Conservation (phyloP, 2,888 invertebrate species). For the Dascillus cervinus region DNA sequence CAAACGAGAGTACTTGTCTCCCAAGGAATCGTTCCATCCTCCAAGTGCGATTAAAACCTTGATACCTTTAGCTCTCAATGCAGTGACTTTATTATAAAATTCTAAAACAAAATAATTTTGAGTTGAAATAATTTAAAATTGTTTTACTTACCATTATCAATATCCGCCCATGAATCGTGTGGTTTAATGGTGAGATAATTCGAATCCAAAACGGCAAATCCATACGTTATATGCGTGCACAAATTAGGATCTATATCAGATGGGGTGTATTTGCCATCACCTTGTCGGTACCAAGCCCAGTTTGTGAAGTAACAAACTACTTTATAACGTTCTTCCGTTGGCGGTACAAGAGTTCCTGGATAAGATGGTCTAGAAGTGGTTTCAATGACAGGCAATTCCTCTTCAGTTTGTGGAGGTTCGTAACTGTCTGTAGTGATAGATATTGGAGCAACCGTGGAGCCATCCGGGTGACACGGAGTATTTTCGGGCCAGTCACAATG, state of each 20-base stretch:
- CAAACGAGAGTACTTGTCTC: conserved; percentile 63
- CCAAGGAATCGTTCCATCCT: conserved; percentile 74
- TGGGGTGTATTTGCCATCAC: conserved; percentile 66
- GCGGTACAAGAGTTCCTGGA: conserved; percentile 11
- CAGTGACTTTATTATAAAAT: conserved; percentile 66
- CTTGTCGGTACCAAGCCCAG: conserved; percentile 78
- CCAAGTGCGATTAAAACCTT: conserved; percentile 74
- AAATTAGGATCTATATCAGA: conserved; percentile 66
- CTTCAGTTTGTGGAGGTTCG: neutral
- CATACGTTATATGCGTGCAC: conserved; percentile 84
- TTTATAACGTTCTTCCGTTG: conserved; percentile 41
- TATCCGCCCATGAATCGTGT: conserved; percentile 72
- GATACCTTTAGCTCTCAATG: conserved; percentile 56
- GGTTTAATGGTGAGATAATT: conserved; percentile 58
- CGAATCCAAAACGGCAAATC: conserved; percentile 72
- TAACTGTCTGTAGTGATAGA: conserved; percentile 5
- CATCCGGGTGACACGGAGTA: conserved; percentile 49
- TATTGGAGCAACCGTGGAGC: conserved; percentile 15
- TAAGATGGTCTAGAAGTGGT: conserved; percentile 13
- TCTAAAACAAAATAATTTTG: conserved; percentile 43
- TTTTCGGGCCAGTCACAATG: conserved; percentile 78
- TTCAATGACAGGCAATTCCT: conserved; percentile 9
- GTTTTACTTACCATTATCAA: conserved; percentile 56
- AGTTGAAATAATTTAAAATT: conserved; percentile 3
- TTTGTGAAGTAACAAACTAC: conserved; percentile 80